Conservation (phyloP, 2,888 invertebrate genomes). For the Andrena chrysosceles region DNA sequence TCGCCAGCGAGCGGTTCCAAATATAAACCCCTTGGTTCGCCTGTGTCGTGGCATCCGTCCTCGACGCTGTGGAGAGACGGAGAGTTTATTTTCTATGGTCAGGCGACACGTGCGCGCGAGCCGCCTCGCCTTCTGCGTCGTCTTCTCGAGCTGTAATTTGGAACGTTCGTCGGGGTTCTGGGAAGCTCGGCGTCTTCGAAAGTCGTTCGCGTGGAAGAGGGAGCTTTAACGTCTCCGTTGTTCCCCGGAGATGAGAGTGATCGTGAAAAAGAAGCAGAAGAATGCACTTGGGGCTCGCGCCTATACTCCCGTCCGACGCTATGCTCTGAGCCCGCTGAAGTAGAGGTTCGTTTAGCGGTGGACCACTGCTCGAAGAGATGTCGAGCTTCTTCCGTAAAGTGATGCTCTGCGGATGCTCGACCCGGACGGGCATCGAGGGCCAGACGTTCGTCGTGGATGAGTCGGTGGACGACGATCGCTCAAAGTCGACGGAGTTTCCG, state of each 20-base stretch:
- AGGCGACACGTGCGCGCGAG: slow-evolving; percentile 74
- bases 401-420: slow-evolving; percentile 79
- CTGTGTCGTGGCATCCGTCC: slow-evolving; percentile 67
- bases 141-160: too few species aligned
- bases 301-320: too few species aligned
- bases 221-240: neutral
- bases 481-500: slow-evolving; percentile 52
- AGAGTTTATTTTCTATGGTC: slow-evolving; percentile 77
- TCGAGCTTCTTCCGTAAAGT: slow-evolving; percentile 77
- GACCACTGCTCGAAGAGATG: slow-evolving; percentile 45
- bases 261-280: neutral
- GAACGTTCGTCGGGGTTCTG: neutral
- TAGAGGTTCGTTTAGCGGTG: neutral
- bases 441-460: slow-evolving; percentile 73
- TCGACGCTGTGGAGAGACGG: slow-evolving; percentile 40
- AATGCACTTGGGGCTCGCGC: neutral
- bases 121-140: neutral
- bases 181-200: neutral
- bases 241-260: neutral
- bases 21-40: slow-evolving; percentile 77
- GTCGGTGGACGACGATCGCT: slow-evolving; percentile 70
- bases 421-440: slow-evolving; percentile 66
- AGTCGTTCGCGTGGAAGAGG: neutral
- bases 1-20: slow-evolving; percentile 74
- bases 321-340: too few species aligned